phyloP scores from a whole-genome alignment of 2,113 vertebrate genomes.

The Hylia prasina region DNA sequence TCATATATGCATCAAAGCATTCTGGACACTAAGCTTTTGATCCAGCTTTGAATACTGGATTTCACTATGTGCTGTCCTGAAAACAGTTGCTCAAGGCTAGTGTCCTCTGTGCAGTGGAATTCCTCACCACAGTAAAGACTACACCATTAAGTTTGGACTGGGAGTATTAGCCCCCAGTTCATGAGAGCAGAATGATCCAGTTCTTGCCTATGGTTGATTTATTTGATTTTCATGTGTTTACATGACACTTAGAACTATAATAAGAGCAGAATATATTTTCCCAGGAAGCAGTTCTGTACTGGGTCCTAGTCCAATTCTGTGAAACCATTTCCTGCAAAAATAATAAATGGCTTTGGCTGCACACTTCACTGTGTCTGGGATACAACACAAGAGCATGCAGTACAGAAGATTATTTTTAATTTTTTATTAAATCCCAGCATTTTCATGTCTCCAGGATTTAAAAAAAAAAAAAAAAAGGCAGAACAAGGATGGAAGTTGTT shows the following conservation, averaged over 20 bases:
- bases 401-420: not conserved
- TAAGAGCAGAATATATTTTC: slow-evolving; percentile 27
- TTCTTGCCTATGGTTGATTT: slow-evolving; percentile 1
- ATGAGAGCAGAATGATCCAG: not conserved
- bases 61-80: not conserved
- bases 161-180: not conserved
- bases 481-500: not conserved
- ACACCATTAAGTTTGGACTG: not conserved
- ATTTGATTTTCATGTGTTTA: slow-evolving; percentile 13
- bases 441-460: not conserved
- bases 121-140: not conserved
- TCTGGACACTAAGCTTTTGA: not conserved
- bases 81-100: not conserved
- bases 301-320: not conserved
- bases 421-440: not conserved
- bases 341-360: slow-evolving; percentile 1
- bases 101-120: not conserved
- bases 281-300: not conserved
- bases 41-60: not conserved
- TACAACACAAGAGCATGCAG: not conserved
- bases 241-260: slow-evolving; percentile 2
- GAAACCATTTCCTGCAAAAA: slow-evolving; percentile 19
- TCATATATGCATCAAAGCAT: not conserved
- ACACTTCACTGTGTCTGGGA: not conserved
- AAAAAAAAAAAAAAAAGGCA: not conserved